Base-by-base conservation (phyloP, 2,888 invertebrate species). In the Cactoblastis cactorum region DNA sequence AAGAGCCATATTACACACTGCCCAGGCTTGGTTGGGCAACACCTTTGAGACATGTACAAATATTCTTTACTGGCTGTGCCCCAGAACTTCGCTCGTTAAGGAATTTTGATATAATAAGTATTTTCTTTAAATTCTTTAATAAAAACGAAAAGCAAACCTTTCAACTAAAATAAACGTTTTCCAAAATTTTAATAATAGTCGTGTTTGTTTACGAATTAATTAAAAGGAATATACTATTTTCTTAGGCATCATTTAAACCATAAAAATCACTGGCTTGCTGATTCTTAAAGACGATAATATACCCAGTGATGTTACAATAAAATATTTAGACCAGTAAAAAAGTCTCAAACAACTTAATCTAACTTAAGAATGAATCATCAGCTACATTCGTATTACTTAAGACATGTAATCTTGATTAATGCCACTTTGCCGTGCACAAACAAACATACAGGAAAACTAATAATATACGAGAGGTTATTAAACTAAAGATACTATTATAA, bases 401-500 rank as follows among this genome's bases (percentile, higher is more conserved):
- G 28, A 48, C 24, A 37, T 28, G 47, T 50, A 53, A 53, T 54
- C 48, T 55, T 55, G 52, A 56, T 53, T 50, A 56, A 56, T 47
- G 47, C 45, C 37, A 38, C 4, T 18, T 9, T 35, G 22, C 39
- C 37, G 48, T 46, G 51, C 52, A 51, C 50, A 52, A 45, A 53
- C 48, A 53, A 37, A 35, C 43, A 45, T 52, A 53, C 50, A 46
- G 34, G 28, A 22, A 34, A 46, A 47, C 48, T 51, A 38, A 34
- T 46, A 22, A 15, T 17, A 28, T 15, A 37, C 8, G 9, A 48
- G 24, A 48, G 53, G 57, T 53, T 55, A 53, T 55, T 55, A 57
- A 57, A 57, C 53, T 45, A 51, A 51, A 50, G 34, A 35, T 45
- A 46, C 51, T 54, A 55, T 53, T 55, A 55, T 47, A 28, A 54